phyloP scores from a whole-genome alignment of 2,888 invertebrate genomes.

The Limnephilus rhombicus region DNA sequence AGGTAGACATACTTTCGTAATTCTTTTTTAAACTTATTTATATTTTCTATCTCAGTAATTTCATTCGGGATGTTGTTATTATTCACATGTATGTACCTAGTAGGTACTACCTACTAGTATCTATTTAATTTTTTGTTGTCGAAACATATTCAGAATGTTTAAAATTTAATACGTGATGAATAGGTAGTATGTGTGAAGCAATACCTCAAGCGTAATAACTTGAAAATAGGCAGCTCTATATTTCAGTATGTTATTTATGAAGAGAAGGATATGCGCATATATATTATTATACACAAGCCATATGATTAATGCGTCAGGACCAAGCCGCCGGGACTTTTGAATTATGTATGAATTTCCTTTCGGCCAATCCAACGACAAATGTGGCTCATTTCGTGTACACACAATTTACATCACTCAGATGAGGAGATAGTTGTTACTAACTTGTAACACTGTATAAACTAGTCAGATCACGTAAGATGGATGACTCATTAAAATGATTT shows the following conservation, averaged over 20 bases:
- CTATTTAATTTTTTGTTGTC: too few species aligned
- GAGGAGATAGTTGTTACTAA: slow-evolving; percentile 2
- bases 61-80: too few species aligned
- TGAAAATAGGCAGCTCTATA: neutral
- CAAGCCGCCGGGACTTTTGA: slow-evolving; percentile 19
- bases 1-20: too few species aligned
- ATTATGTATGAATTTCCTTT: slow-evolving; percentile 43
- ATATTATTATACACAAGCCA: neutral
- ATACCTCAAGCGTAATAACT: neutral
- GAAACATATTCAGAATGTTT: too few species aligned
- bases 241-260: neutral
- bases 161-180: too few species aligned
- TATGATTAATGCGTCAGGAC: slow-evolving; percentile 20
- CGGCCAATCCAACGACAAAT: slow-evolving; percentile 31
- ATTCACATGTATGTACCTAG: too few species aligned
- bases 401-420: slow-evolving; percentile 19
- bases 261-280: slow-evolving; percentile 8
- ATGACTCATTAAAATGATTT: neutral
- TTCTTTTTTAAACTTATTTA: too few species aligned
- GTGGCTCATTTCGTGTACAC: slow-evolving; percentile 5
- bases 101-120: too few species aligned
- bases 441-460: neutral
- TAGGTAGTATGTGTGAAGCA: neutral
- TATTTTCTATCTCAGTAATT: too few species aligned
- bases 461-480: neutral